Percentiles rank a stretch among this genome's conserved stretches.
Conservation (phyloP, 2,888 invertebrate species). For the Iphiclides podalirius region DNA sequence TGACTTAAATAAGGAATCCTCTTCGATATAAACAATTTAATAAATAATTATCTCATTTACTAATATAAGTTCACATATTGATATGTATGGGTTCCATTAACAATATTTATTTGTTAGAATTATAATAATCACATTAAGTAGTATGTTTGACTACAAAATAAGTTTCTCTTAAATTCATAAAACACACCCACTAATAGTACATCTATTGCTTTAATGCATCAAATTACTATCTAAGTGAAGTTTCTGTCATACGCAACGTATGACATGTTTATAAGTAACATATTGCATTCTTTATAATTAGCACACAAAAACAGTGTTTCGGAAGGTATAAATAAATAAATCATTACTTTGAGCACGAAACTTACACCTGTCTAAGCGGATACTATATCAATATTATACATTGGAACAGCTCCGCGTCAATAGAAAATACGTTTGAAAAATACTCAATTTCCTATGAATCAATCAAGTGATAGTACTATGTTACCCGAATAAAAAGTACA, state of each 20-base stretch:
- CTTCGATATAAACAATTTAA: conserved; percentile 53
- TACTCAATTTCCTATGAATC: neutral
- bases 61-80: conserved; percentile 56
- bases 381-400: neutral
- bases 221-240: conserved; percentile 20
- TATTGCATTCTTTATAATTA: neutral
- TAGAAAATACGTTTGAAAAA: conserved; percentile 5
- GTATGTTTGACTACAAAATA: conserved; percentile 47
- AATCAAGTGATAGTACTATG: neutral
- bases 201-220: conserved; percentile 17
- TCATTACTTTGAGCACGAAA: conserved; percentile 8
- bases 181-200: conserved; percentile 47
- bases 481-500: neutral
- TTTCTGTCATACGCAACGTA: neutral
- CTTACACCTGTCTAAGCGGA: neutral
- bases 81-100: conserved; percentile 67
- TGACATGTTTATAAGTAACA: conserved; percentile 4
- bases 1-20: conserved; percentile 79
- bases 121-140: conserved; percentile 31
- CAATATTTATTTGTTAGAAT: conserved; percentile 28
- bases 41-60: conserved; percentile 51
- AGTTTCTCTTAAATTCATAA: conserved; percentile 45
- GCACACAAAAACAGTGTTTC: conserved; percentile 2
- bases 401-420: neutral
- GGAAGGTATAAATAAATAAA: conserved; percentile 7